phyloP scores from a whole-genome alignment of 1,140 invertebrate genomes.

The Babylonia areolata region DNA sequence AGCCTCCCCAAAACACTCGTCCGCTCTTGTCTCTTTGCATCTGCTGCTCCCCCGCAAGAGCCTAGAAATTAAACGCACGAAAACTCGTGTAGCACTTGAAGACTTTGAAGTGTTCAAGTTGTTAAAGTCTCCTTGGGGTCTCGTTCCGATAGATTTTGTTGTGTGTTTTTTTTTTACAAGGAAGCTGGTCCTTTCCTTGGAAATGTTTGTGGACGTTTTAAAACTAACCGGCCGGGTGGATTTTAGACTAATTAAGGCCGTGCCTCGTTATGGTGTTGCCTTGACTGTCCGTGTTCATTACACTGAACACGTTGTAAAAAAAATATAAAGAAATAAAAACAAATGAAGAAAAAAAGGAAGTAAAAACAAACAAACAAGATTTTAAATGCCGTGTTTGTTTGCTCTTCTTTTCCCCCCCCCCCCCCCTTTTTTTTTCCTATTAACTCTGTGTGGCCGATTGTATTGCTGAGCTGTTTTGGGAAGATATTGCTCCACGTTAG shows the following conservation, averaged over 20 bases:
- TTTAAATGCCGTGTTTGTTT: too few species aligned
- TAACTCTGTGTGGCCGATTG: too few species aligned
- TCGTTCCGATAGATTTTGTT: background rate
- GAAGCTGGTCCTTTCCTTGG: too few species aligned
- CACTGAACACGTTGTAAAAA: background rate
- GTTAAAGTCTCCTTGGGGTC: background rate
- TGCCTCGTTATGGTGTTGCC: background rate
- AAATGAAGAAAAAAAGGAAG: too few species aligned
- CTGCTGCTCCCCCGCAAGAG: background rate
- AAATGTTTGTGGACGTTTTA: background rate
- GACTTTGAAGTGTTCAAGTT: background rate
- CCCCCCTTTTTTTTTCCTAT: too few species aligned
- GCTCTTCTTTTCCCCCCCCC: too few species aligned
- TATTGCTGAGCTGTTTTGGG: too few species aligned
- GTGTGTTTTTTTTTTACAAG: too few species aligned
- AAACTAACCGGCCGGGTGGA: background rate
- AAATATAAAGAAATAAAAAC: too few species aligned
- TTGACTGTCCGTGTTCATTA: background rate
- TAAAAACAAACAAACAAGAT: too few species aligned
- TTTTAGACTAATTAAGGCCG: background rate
- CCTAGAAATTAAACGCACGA: background rate
- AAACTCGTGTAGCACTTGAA: slow-evolving; percentile 9
- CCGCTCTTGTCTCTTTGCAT: background rate
- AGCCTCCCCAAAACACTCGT: background rate
- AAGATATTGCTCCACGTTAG: too few species aligned